A percentile compares a stretch with the other conserved stretches of the same genome.
Evolutionary conservation across 2,888 invertebrate species (phyloP).

Genomic region (Anarsia innoxiella): DNA sequence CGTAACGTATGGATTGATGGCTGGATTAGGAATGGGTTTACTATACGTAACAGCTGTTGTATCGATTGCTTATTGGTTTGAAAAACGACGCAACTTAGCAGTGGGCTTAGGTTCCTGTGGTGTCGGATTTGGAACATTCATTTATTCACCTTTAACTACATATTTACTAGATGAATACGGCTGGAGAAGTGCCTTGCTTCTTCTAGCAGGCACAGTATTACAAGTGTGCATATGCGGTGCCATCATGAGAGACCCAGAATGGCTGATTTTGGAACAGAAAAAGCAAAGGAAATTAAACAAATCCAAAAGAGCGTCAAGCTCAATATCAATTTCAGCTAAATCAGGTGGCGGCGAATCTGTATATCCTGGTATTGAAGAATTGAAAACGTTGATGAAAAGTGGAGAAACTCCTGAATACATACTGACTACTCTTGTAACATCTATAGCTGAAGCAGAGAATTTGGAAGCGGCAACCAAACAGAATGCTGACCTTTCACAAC

Average conservation of each 20-base stretch:
- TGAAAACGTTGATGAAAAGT: conserved; percentile 81
- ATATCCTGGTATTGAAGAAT: conserved; percentile 79
- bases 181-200: conserved; percentile 86
- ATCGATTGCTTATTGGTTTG: conserved; percentile 94
- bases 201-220: conserved; percentile 88
- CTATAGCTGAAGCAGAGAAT: conserved; percentile 70
- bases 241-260: conserved; percentile 91
- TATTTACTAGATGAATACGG: conserved; percentile 83
- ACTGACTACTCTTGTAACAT: conserved; percentile 76
- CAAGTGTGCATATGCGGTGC: conserved; percentile 91
- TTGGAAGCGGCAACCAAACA: conserved; percentile 61
- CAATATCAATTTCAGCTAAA: conserved; percentile 68
- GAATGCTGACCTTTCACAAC: conserved; percentile 57
- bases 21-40: conserved; percentile 88
- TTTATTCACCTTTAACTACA: conserved; percentile 89
- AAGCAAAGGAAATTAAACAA: conserved; percentile 71
- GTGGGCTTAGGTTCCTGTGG: conserved; percentile 92
- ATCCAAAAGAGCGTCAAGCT: conserved; percentile 68
- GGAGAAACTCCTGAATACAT: conserved; percentile 81
- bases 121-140: conserved; percentile 91
- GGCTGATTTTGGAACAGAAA: conserved; percentile 81
- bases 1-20: conserved; percentile 88
- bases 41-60: conserved; percentile 94
- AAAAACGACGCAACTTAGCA: conserved; percentile 88
- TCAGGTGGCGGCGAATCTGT: conserved; percentile 73